phyloP scores from a whole-genome alignment of 64 coral and sea anemone species.

The Pachyseris speciosa region DNA sequence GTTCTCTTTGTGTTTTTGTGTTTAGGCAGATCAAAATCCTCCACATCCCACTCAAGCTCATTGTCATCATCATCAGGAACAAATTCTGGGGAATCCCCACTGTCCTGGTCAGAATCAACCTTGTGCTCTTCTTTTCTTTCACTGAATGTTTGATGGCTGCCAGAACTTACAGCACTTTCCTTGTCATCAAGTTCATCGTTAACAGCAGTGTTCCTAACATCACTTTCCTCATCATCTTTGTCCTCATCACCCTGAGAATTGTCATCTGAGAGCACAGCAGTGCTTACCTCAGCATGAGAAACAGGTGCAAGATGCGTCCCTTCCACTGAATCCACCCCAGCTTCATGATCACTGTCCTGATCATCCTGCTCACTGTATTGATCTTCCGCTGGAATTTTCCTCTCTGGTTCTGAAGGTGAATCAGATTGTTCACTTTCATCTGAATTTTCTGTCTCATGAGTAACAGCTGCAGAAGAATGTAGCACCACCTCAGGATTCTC shows the following conservation, averaged over 20 bases:
- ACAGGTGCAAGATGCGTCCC: background rate
- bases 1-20: background rate
- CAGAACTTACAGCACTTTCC: background rate
- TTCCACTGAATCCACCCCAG: background rate
- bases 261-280: background rate
- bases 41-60: constrained; percentile 44
- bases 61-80: constrained; percentile 30
- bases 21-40: constrained; percentile 37
- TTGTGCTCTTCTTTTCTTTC: background rate
- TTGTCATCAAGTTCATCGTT: background rate
- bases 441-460: background rate
- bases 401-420: background rate
- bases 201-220: background rate
- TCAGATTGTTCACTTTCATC: constrained; percentile 27
- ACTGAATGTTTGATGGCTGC: too few relatives aligned
- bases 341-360: background rate
- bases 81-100: background rate
- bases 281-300: background rate
- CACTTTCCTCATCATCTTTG: background rate
- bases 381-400: background rate
- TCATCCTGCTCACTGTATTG: background rate
- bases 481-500: background rate
- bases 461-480: background rate
- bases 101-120: background rate
- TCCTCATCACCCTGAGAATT: background rate